These are phyloP conservation scores for Panagrolaimus sp. DNA, from an alignment of 1,140 invertebrate species.

Conservation along the genomic window DNA sequence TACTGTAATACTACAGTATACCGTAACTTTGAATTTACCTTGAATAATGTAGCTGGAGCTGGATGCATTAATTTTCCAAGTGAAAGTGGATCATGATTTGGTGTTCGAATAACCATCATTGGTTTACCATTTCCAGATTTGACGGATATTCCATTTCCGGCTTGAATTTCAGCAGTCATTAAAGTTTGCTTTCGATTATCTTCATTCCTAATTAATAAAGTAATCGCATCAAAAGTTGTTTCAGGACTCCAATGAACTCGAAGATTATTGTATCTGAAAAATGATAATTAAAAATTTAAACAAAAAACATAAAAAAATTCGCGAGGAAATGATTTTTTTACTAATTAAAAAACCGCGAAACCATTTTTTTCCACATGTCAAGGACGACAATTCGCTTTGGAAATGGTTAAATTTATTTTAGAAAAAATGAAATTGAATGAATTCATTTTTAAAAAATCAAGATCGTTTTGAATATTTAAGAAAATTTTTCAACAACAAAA, in stretches of 20 bases:
- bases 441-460: too few species aligned
- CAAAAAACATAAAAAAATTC: background rate
- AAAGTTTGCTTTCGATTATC: slow-evolving; percentile 34
- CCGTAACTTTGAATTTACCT: slow-evolving; percentile 27
- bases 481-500: too few species aligned
- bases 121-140: slow-evolving; percentile 39
- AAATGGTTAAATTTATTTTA: too few species aligned
- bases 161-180: slow-evolving; percentile 31
- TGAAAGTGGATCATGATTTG: slow-evolving; percentile 30
- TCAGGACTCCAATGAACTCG: slow-evolving; percentile 23
- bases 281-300: background rate
- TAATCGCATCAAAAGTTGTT: slow-evolving; percentile 29
- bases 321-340: background rate
- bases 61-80: slow-evolving; percentile 47
- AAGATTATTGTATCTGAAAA: background rate
- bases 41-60: slow-evolving; percentile 40
- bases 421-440: too few species aligned
- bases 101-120: slow-evolving; percentile 39
- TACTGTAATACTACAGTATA: background rate
- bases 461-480: too few species aligned
- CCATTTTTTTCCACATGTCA: too few species aligned
- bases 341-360: slow-evolving; percentile 15
- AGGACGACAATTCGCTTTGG: too few species aligned
- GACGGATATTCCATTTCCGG: slow-evolving; percentile 31
- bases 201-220: slow-evolving; percentile 37